A percentile compares a stretch with the other conserved stretches of the same genome.
Conservation (phyloP, 1,140 invertebrate genomes). For the Drosophila insularis region DNA sequence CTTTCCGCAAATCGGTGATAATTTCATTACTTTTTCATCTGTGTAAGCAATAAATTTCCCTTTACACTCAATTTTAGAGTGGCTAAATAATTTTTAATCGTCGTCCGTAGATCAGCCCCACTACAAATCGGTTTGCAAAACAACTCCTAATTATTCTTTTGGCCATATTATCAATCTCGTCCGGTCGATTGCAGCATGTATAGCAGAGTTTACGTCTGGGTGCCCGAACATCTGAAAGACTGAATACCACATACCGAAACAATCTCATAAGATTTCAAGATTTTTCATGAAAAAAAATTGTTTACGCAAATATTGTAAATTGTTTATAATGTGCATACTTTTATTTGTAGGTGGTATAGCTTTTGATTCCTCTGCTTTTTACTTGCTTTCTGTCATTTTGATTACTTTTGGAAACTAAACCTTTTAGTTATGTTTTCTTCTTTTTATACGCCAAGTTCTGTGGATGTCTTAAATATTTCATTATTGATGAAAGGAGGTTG, state of each 20-base stretch:
- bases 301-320: too few species aligned
- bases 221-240: slow-evolving; percentile 37
- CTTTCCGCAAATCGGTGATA: slow-evolving; percentile 36
- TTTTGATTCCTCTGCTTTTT: neutral
- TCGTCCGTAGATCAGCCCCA: slow-evolving; percentile 38
- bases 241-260: slow-evolving; percentile 35
- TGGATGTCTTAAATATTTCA: neutral
- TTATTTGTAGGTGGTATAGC: neutral
- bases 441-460: neutral
- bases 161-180: slow-evolving; percentile 53
- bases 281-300: slow-evolving; percentile 17
- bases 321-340: too few species aligned
- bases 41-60: slow-evolving; percentile 59
- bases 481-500: neutral
- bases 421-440: neutral
- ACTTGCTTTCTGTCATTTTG: neutral
- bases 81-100: slow-evolving; percentile 52
- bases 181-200: slow-evolving; percentile 42
- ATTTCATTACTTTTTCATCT: slow-evolving; percentile 47
- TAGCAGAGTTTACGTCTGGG: slow-evolving; percentile 61
- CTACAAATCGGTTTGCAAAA: slow-evolving; percentile 56
- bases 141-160: slow-evolving; percentile 62
- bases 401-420: neutral
- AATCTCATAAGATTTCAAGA: slow-evolving; percentile 33
- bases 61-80: slow-evolving; percentile 55